These are phyloP conservation scores for Erythrolamprus reginae DNA, from an alignment of 2,113 vertebrate species.

Conservation along the genomic window DNA sequence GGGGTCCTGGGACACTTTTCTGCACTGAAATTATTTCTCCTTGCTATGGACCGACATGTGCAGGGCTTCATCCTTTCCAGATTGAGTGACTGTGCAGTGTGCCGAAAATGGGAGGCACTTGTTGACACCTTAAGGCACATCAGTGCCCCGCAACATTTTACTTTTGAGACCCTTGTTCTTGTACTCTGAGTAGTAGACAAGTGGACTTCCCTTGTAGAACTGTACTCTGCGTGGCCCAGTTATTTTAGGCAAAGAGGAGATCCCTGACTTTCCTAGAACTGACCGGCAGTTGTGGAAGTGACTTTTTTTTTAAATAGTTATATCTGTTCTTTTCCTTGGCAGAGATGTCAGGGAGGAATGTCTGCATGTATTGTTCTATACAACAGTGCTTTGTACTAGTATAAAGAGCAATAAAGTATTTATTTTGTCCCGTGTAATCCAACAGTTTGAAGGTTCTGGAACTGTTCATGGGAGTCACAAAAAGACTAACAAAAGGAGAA, in stretches of 20 bases:
- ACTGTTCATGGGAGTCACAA: neutral
- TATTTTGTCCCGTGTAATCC: neutral
- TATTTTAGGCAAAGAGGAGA: neutral
- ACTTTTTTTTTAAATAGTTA: neutral
- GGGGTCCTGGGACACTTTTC: neutral
- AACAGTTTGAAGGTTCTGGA: neutral
- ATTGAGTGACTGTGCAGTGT: neutral
- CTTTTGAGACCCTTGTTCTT: neutral
- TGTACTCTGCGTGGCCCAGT: neutral
- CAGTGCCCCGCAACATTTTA: neutral
- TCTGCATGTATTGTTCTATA: neutral
- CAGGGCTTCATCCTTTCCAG: neutral
- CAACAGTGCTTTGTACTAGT: neutral
- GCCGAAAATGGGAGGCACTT: neutral
- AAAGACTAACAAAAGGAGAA: neutral
- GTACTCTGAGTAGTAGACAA: neutral
- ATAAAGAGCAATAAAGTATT: slow-evolving; percentile 11
- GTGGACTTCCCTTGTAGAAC: neutral
- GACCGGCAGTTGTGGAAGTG: neutral
- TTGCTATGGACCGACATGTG: neutral
- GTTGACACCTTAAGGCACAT: neutral
- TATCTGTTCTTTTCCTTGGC: neutral
- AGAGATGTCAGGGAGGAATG: too few species aligned
- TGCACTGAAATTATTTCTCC: neutral
- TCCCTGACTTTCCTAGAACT: neutral